phyloP scores from a whole-genome alignment of 2,888 invertebrate species.

The Mylabris sibirica region DNA sequence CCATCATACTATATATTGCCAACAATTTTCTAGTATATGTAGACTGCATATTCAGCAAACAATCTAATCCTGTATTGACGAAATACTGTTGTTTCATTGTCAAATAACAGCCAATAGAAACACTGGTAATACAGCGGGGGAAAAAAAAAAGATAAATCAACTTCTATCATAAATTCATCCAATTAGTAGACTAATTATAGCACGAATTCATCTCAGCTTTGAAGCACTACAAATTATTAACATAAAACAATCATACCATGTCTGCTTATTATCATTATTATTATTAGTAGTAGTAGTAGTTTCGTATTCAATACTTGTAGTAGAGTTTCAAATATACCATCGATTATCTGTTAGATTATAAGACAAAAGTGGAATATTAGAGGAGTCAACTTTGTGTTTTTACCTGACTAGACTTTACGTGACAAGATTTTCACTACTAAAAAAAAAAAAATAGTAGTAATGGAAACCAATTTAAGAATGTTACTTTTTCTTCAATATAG shows the following conservation, averaged over 20 bases:
- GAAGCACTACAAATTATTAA: too few relatives aligned
- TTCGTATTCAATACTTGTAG: background rate
- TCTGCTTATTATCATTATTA: too few relatives aligned
- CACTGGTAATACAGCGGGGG: background rate
- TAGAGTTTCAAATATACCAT: background rate
- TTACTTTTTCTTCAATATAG: too few relatives aligned
- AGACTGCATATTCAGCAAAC: slow-evolving; percentile 3
- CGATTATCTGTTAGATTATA: background rate
- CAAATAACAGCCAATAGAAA: background rate
- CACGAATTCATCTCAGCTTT: too few relatives aligned
- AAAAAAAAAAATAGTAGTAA: background rate
- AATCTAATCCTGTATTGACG: background rate
- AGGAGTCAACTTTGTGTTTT: background rate
- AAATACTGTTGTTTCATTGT: background rate
- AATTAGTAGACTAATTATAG: too few relatives aligned
- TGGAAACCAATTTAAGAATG: background rate
- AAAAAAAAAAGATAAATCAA: too few relatives aligned
- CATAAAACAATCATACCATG: too few relatives aligned
- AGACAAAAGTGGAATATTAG: background rate
- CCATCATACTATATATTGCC: background rate
- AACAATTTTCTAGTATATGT: too few relatives aligned
- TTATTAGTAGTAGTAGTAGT: too few relatives aligned
- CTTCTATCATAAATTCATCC: background rate
- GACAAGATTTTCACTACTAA: background rate
- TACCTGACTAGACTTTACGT: background rate